Evolutionary conservation across 2,113 vertebrate species (phyloP).

Genomic region (Microtus ochrogaster): DNA sequence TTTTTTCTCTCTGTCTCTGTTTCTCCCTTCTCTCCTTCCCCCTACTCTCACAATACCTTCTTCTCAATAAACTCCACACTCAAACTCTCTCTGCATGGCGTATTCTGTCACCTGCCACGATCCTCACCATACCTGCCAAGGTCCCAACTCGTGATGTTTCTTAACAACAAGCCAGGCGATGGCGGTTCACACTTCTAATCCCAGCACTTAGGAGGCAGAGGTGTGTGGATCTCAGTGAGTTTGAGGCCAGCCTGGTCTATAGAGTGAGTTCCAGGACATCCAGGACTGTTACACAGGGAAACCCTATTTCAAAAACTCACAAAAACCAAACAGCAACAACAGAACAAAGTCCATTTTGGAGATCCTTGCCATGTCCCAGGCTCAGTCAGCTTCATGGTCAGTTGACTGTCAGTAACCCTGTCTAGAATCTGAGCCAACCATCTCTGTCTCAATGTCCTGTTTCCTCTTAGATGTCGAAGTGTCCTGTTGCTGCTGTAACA

Average conservation of each 20-base stretch:
- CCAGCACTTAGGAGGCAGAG: not conserved
- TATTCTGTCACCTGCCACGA: too few species aligned
- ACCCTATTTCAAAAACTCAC: not conserved
- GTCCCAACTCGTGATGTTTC: too few species aligned
- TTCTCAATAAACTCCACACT: too few species aligned
- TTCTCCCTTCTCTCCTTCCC: too few species aligned
- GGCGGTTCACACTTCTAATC: not conserved
- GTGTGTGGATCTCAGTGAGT: too few species aligned
- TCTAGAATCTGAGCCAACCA: not conserved
- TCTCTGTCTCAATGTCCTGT: not conserved
- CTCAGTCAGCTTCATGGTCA: not conserved
- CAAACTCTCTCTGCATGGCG: too few species aligned
- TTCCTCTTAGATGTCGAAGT: not conserved
- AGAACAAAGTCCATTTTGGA: not conserved
- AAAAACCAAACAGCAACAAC: conserved; percentile 7
- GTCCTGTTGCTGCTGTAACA: conserved; percentile 23
- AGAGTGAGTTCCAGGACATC: not conserved
- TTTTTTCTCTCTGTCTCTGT: too few species aligned
- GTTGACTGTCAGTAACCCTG: not conserved
- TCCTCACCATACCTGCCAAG: too few species aligned
- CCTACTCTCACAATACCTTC: too few species aligned
- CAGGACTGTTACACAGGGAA: not conserved
- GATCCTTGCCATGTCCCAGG: not conserved
- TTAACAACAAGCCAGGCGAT: not conserved
- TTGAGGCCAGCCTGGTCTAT: not conserved